phyloP scores from a whole-genome alignment of 2,888 invertebrate genomes.

The Rhingia rostrata region DNA sequence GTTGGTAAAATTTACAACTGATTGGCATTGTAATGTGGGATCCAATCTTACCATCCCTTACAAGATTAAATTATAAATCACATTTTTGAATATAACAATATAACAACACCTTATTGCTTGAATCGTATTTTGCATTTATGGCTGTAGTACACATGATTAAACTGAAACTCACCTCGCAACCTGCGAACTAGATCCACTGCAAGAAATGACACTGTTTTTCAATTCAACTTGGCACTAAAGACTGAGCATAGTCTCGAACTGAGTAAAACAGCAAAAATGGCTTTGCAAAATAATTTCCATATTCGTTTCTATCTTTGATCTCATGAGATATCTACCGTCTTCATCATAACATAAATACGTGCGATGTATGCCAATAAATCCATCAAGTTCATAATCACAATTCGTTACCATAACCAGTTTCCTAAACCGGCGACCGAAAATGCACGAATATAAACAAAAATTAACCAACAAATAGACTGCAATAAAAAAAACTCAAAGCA shows the following conservation, averaged over 20 bases:
- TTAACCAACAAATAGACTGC: slow-evolving; percentile 32
- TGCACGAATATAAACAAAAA: slow-evolving; percentile 53
- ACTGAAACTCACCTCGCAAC: slow-evolving; percentile 30
- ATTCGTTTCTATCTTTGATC: slow-evolving; percentile 18
- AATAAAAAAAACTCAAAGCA: slow-evolving; percentile 55
- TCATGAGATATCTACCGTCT: slow-evolving; percentile 14
- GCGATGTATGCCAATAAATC: slow-evolving; percentile 27
- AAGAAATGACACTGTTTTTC: slow-evolving; percentile 15
- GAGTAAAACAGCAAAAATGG: not conserved
- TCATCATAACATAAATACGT: not conserved
- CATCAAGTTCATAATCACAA: slow-evolving; percentile 28
- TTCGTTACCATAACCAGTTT: slow-evolving; percentile 36
- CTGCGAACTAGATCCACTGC: slow-evolving; percentile 8
- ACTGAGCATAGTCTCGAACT: slow-evolving; percentile 27
- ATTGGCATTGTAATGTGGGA: no score
- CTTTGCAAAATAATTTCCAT: slow-evolving; percentile 13
- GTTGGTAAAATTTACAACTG: no score
- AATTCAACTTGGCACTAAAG: slow-evolving; percentile 11
- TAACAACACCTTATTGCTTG: no score
- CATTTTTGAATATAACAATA: no score
- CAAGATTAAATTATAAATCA: no score
- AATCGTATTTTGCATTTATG: no score
- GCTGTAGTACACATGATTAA: not conserved
- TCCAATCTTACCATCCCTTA: no score
- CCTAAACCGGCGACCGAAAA: not conserved